These are phyloP conservation scores for Hycleus phaleratus DNA, from an alignment of 1,140 invertebrate genomes.

Conservation along the genomic window DNA sequence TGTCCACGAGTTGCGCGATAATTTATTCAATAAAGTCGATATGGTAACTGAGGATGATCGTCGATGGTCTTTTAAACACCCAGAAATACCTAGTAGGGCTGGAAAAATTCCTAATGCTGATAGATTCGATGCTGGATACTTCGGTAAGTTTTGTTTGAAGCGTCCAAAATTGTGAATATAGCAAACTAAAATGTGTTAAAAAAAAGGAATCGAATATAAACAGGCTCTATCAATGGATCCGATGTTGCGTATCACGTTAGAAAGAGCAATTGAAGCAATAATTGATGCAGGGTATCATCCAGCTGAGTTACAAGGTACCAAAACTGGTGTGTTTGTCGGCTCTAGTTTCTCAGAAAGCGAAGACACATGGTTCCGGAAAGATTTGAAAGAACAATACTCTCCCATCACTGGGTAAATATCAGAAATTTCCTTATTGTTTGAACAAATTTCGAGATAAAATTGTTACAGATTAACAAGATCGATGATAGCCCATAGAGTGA, in stretches of 20 bases:
- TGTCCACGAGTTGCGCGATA: conserved; percentile 66
- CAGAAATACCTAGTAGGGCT: conserved; percentile 60
- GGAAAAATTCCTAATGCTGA: conserved; percentile 72
- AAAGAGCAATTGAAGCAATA: conserved; percentile 77
- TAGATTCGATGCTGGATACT: conserved; percentile 77
- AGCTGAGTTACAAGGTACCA: conserved; percentile 54
- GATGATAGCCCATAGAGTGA: conserved; percentile 84
- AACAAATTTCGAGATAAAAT: not conserved
- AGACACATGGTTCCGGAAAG: not conserved
- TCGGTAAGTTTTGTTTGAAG: conserved; percentile 43
- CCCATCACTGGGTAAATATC: not conserved
- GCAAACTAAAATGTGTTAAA: too few species aligned
- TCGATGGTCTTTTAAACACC: conserved; percentile 62
- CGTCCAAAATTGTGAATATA: too few species aligned
- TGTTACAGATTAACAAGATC: not conserved
- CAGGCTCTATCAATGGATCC: conserved; percentile 83
- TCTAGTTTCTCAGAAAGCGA: conserved; percentile 42
- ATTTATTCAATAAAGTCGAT: conserved; percentile 74
- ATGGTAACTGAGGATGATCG: conserved; percentile 68
- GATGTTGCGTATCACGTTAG: conserved; percentile 74
- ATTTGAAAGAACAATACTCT: not conserved
- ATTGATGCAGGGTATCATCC: conserved; percentile 70
- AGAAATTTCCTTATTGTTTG: not conserved
- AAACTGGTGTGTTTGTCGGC: conserved; percentile 73
- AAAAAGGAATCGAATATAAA: conserved; percentile 54